phyloP scores from a whole-genome alignment of 2,113 vertebrate species.

The Apistogramma diplotaenia region DNA sequence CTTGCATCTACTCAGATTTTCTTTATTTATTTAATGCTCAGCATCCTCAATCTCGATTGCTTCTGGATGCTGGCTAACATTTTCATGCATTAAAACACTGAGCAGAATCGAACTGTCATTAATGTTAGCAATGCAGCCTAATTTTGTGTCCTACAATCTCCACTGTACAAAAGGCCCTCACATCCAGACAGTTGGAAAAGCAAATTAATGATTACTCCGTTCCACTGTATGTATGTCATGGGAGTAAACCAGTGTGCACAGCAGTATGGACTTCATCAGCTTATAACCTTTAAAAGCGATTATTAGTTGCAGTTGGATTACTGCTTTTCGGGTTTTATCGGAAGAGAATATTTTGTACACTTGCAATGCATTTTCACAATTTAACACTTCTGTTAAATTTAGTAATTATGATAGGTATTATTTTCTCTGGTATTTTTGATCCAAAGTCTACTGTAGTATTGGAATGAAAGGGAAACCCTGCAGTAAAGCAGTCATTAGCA shows the following conservation, averaged over 20 bases:
- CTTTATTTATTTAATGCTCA: neutral
- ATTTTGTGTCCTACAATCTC: neutral
- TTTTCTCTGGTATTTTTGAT: neutral
- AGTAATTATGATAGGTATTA: neutral
- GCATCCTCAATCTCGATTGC: neutral
- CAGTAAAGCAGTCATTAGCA: neutral
- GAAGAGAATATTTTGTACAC: neutral
- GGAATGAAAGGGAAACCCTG: neutral
- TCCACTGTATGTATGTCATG: neutral
- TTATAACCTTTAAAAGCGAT: too few species aligned
- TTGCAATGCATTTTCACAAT: neutral
- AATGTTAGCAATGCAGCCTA: neutral
- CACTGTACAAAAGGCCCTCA: neutral
- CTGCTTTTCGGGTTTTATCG: too few species aligned
- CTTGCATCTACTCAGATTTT: too few species aligned
- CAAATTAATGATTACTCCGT: neutral
- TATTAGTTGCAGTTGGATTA: too few species aligned
- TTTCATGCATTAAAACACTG: neutral
- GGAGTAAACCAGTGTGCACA: too few species aligned
- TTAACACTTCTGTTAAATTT: neutral
- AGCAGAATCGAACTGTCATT: accelerated
- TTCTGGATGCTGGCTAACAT: neutral
- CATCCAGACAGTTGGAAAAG: neutral
- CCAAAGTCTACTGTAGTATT: neutral
- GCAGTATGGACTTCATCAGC: too few species aligned